Conservation (phyloP, 2,113 vertebrate genomes). For the Pseudopodoces humilis region DNA sequence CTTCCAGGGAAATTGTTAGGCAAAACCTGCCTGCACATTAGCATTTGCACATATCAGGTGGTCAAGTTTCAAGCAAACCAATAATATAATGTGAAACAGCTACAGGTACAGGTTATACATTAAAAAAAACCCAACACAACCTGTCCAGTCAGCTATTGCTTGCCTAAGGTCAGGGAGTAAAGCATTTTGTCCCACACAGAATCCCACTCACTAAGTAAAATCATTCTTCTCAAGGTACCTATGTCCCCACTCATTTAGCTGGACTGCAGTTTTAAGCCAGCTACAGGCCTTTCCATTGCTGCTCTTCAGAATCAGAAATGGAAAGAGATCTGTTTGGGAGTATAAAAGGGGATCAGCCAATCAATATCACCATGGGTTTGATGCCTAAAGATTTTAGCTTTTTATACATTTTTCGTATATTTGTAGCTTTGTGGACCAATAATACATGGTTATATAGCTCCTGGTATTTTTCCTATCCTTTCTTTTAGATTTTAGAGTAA, state of each 20-base stretch:
- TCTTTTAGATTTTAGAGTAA: not conserved
- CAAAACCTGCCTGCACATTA: not conserved
- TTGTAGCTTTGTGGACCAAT: not conserved
- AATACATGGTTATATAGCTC: not conserved
- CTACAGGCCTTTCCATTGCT: not conserved
- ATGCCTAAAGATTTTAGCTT: not conserved
- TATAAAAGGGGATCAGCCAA: not conserved
- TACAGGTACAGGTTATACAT: not conserved
- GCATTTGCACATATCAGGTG: not conserved
- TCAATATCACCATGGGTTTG: not conserved
- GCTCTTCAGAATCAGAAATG: not conserved
- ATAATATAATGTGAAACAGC: not conserved
- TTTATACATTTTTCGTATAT: not conserved
- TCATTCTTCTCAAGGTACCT: not conserved
- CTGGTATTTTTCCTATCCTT: not conserved
- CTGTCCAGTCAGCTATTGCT: not conserved
- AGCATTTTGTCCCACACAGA: not conserved
- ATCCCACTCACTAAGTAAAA: not conserved
- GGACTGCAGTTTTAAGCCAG: not conserved
- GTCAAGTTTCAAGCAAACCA: not conserved
- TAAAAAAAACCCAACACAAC: not conserved
- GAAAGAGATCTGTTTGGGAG: not conserved
- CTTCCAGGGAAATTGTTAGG: not conserved
- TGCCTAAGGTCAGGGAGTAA: not conserved
- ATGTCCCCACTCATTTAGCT: not conserved